These are phyloP conservation scores for Phlogophora meticulosa DNA, from an alignment of 2,888 invertebrate species.

Conservation along the genomic window DNA sequence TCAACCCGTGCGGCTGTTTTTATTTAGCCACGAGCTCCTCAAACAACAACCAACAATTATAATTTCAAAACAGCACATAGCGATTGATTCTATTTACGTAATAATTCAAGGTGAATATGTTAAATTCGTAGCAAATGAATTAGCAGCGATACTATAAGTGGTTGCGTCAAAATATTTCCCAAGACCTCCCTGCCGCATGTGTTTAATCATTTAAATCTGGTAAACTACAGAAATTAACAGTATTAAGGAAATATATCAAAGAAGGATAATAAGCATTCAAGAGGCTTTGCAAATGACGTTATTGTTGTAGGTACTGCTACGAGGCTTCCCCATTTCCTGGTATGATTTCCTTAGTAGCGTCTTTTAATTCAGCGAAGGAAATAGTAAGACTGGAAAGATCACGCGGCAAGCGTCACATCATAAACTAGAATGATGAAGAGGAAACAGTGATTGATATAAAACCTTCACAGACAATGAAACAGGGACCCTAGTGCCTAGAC, in stretches of 20 bases:
- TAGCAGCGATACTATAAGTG: conserved; percentile 29
- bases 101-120: conserved; percentile 52
- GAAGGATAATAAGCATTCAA: conserved; percentile 40
- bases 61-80: conserved; percentile 22
- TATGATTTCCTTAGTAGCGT: conserved; percentile 35
- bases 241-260: conserved; percentile 33
- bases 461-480: conserved; percentile 44
- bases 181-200: conserved; percentile 11
- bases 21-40: too few species aligned
- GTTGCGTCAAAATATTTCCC: conserved; percentile 58
- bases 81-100: conserved; percentile 43
- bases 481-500: conserved; percentile 19
- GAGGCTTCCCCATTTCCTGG: conserved; percentile 33
- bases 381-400: neutral
- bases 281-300: conserved; percentile 19
- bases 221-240: neutral
- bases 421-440: conserved; percentile 10
- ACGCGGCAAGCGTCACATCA: neutral
- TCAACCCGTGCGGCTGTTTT: too few species aligned
- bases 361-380: conserved; percentile 8
- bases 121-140: conserved; percentile 60
- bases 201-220: neutral
- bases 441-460: conserved; percentile 31
- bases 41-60: conserved; percentile 3
- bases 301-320: conserved; percentile 18